phyloP scores from a whole-genome alignment of 35 echinoderm and acorn worm genomes.

The Eucidaris tribuloides region DNA sequence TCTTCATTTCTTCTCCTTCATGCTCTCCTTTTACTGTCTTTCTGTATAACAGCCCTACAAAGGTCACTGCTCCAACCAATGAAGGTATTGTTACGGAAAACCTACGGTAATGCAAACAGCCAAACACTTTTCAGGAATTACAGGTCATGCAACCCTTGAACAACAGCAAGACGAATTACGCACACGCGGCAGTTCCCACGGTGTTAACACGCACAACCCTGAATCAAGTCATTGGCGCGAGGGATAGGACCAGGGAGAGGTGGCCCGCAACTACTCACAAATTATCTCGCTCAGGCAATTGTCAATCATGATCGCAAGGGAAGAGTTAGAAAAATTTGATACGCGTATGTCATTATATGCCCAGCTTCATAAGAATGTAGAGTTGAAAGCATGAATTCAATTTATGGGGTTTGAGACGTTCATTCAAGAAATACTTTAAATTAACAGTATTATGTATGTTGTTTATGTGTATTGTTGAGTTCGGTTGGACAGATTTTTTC shows the following conservation, averaged over 20 bases:
- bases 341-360: conserved; percentile 27
- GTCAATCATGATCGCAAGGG: conserved; percentile 78
- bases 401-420: too few relatives aligned
- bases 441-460: too few relatives aligned
- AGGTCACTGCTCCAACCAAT: conserved; percentile 84
- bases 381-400: too few relatives aligned
- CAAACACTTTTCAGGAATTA: conserved; percentile 91
- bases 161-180: conserved; percentile 68
- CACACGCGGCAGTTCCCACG: conserved; percentile 80
- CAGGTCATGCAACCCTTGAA: conserved; percentile 78
- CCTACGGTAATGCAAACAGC: conserved; percentile 88
- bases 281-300: conserved; percentile 54
- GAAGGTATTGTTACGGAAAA: conserved; percentile 84
- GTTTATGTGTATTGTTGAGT: not conserved
- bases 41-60: conserved; percentile 62
- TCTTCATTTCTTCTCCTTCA: not conserved
- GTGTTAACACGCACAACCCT: conserved; percentile 86
- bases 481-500: not conserved
- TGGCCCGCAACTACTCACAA: conserved; percentile 74
- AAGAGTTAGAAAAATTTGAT: conserved; percentile 79
- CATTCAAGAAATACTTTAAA: too few relatives aligned
- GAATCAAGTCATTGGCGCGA: conserved; percentile 75
- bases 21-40: not conserved
- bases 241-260: conserved; percentile 78
- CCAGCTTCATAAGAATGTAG: too few relatives aligned